phyloP scores from a whole-genome alignment of 2,797 vertebrate species.

The Rhinogobio ventralis region DNA sequence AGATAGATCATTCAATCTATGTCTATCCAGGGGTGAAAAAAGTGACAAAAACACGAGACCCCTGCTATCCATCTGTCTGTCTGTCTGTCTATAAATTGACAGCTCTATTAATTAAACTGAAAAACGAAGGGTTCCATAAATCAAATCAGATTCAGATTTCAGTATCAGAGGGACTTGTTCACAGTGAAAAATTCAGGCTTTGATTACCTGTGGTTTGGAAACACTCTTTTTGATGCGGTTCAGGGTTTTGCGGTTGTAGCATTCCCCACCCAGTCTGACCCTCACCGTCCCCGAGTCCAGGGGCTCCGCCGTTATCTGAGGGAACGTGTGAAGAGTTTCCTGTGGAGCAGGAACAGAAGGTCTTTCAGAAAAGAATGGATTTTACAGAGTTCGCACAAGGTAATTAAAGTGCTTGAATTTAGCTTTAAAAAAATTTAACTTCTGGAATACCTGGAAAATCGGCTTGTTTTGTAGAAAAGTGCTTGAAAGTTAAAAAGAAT shows the following conservation, averaged over 20 bases:
- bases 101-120: background rate
- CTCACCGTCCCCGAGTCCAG: constrained; percentile 81
- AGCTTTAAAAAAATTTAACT: background rate
- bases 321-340: constrained; percentile 89
- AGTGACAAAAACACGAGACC: no score
- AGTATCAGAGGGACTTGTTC: background rate
- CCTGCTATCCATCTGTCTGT: no score
- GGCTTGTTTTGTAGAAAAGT: background rate
- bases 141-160: background rate
- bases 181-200: background rate
- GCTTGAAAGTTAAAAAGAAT: no score
- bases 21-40: no score
- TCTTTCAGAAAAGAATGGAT: background rate
- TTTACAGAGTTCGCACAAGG: background rate
- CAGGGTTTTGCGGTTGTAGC: constrained; percentile 93
- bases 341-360: constrained; percentile 58
- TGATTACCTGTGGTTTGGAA: constrained; percentile 87
- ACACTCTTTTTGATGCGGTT: constrained; percentile 91
- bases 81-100: background rate
- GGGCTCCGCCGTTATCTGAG: constrained; percentile 87
- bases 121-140: background rate
- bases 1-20: no score
- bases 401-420: background rate
- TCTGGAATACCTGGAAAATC: background rate
- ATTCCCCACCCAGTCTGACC: constrained; percentile 86